These are phyloP conservation scores for Drosophila vallismaia DNA, from an alignment of 2,888 invertebrate genomes.

Conservation along the genomic window DNA sequence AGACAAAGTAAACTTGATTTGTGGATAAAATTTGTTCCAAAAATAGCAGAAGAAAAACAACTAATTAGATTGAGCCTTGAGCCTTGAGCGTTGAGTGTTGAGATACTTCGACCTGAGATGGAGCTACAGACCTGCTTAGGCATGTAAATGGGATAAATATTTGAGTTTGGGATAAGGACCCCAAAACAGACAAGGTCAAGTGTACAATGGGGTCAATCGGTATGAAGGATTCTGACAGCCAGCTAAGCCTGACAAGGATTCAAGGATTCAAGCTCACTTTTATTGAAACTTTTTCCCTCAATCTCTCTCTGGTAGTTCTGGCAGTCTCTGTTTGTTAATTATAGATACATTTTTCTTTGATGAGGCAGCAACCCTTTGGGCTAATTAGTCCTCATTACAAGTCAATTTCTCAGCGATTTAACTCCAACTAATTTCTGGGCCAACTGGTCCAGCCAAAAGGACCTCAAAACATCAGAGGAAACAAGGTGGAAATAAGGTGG, in stretches of 20 bases:
- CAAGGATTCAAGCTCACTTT: neutral
- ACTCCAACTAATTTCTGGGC: slow-evolving; percentile 42
- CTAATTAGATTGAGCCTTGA: slow-evolving; percentile 37
- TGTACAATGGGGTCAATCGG: slow-evolving; percentile 4
- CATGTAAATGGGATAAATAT: slow-evolving; percentile 44
- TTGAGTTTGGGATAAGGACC: slow-evolving; percentile 31
- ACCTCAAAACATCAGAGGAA: neutral
- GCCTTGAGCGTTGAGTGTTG: no score
- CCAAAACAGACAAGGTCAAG: slow-evolving; percentile 17
- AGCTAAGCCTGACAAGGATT: neutral
- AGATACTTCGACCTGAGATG: neutral
- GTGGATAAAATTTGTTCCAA: slow-evolving; percentile 10
- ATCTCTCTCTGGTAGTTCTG: no score
- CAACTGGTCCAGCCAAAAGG: no score
- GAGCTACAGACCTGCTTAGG: slow-evolving; percentile 15
- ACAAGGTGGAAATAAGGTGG: neutral
- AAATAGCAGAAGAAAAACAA: slow-evolving; percentile 29
- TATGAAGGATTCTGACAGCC: neutral
- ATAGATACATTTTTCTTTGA: no score
- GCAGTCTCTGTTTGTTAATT: no score
- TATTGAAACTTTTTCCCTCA: no score
- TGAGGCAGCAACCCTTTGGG: slow-evolving; percentile 23
- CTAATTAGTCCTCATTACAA: slow-evolving; percentile 55
- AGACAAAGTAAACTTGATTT: slow-evolving; percentile 29
- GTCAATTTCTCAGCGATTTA: slow-evolving; percentile 59